Percentiles rank a stretch among this genome's conserved stretches.
phyloP scores from a whole-genome alignment of 2,113 vertebrate genomes.

The Lepidothrix coronata region DNA sequence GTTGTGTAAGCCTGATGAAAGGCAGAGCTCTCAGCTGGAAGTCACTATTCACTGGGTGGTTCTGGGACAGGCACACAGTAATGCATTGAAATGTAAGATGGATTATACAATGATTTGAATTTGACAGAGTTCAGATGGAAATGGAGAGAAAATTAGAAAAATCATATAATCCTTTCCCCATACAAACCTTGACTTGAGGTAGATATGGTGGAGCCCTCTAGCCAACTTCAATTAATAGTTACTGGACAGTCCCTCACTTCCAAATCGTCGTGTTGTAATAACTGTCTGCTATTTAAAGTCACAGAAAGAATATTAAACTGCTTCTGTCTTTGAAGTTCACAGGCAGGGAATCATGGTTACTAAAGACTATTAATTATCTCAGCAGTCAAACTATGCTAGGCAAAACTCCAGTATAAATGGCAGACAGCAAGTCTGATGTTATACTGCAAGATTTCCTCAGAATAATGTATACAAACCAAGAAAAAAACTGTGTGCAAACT shows the following conservation, averaged over 20 bases:
- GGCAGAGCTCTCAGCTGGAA: background rate
- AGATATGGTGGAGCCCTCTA: background rate
- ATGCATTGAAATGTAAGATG: background rate
- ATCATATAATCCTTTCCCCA: background rate
- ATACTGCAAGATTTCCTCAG: background rate
- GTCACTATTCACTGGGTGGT: background rate
- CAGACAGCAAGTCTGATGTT: background rate
- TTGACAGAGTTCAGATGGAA: background rate
- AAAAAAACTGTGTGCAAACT: background rate
- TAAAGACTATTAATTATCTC: conserved; percentile 49
- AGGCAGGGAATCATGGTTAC: background rate
- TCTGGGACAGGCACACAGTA: background rate
- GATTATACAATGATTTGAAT: background rate
- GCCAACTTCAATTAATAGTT: background rate
- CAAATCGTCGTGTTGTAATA: conserved; percentile 6
- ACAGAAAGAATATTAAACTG: conserved; percentile 31
- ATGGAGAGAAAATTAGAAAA: background rate
- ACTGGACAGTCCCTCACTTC: background rate
- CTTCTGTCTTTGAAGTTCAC: conserved; percentile 31
- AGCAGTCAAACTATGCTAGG: background rate
- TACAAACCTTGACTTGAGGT: background rate
- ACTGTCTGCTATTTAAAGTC: conserved; percentile 3
- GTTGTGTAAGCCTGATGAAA: background rate
- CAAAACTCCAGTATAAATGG: background rate
- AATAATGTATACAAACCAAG: background rate